Evolutionary conservation across 2,888 invertebrate genomes (phyloP).

Genomic region (Drosophila gaucha): DNA sequence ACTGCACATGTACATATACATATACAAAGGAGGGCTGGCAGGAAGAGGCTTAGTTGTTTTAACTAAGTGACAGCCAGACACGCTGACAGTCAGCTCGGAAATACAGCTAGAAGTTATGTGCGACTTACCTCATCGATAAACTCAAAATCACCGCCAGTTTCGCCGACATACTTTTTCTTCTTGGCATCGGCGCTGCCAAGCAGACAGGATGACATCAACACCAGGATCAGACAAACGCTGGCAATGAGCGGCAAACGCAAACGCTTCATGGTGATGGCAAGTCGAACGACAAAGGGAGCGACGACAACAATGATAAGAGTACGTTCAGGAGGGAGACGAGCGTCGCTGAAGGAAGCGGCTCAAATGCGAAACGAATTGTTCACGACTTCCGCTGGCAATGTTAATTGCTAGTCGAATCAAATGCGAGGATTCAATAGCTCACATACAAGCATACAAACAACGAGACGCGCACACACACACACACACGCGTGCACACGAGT

Average conservation of each 20-base stretch:
- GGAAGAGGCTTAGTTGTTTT: slow-evolving; percentile 60
- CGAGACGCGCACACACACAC: slow-evolving; percentile 28
- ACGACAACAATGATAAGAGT: slow-evolving; percentile 19
- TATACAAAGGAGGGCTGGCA: slow-evolving; percentile 1
- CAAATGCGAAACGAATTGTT: slow-evolving; percentile 53
- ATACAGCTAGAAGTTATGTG: slow-evolving; percentile 38
- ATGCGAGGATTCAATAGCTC: slow-evolving; percentile 31
- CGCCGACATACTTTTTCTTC: slow-evolving; percentile 90
- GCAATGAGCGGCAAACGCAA: slow-evolving; percentile 80
- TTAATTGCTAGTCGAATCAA: slow-evolving; percentile 45
- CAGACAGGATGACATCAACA: slow-evolving; percentile 83
- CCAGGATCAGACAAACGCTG: slow-evolving; percentile 82
- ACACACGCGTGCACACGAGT: slow-evolving; percentile 24
- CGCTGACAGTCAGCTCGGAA: slow-evolving; percentile 18
- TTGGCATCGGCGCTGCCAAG: slow-evolving; percentile 84
- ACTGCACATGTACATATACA: background rate
- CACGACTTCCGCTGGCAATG: slow-evolving; percentile 59
- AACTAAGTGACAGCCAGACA: slow-evolving; percentile 51
- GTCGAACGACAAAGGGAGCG: slow-evolving; percentile 2
- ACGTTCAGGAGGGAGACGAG: slow-evolving; percentile 13
- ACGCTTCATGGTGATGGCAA: slow-evolving; percentile 77
- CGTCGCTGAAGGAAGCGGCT: slow-evolving; percentile 30
- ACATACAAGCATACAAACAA: slow-evolving; percentile 24
- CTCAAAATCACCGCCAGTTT: slow-evolving; percentile 90
- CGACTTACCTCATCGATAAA: slow-evolving; percentile 90